phyloP scores from a whole-genome alignment of 2,888 invertebrate genomes.

The Eudemis profundana region DNA sequence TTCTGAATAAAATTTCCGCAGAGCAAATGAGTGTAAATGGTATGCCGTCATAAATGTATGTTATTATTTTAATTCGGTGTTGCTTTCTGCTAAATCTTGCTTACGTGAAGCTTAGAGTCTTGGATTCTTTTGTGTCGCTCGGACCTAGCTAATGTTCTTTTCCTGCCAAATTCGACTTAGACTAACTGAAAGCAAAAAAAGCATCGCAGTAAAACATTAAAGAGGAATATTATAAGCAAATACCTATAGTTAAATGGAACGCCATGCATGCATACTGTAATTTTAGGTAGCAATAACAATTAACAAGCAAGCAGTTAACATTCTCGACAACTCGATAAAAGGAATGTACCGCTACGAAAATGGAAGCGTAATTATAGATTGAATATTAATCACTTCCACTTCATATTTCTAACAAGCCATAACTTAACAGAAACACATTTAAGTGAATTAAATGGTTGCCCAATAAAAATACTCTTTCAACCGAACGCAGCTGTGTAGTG shows the following conservation, averaged over 20 bases:
- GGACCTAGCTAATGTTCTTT: too few species aligned
- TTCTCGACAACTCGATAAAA: conserved; percentile 18
- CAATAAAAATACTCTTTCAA: conserved; percentile 40
- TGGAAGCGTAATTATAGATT: conserved; percentile 10
- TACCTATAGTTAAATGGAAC: neutral
- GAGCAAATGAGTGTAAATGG: too few species aligned
- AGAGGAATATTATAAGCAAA: neutral
- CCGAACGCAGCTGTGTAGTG: conserved; percentile 53
- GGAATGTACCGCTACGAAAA: conserved; percentile 21
- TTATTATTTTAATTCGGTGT: too few species aligned
- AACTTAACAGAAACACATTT: conserved; percentile 33
- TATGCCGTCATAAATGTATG: too few species aligned
- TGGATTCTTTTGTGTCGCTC: too few species aligned
- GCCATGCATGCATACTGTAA: neutral
- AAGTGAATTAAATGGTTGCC: conserved; percentile 33
- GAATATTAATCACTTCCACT: conserved; percentile 32
- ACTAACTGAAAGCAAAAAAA: too few species aligned
- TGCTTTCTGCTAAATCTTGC: too few species aligned
- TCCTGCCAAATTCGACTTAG: too few species aligned
- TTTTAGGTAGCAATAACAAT: conserved; percentile 25
- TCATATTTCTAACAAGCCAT: conserved; percentile 25
- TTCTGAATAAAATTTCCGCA: too few species aligned
- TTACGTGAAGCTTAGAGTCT: too few species aligned
- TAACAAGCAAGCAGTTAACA: conserved; percentile 18
- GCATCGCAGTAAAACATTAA: too few species aligned